Evolutionary conservation across 2,113 vertebrate genomes (phyloP).

Genomic region (Festucalex cinctus): DNA sequence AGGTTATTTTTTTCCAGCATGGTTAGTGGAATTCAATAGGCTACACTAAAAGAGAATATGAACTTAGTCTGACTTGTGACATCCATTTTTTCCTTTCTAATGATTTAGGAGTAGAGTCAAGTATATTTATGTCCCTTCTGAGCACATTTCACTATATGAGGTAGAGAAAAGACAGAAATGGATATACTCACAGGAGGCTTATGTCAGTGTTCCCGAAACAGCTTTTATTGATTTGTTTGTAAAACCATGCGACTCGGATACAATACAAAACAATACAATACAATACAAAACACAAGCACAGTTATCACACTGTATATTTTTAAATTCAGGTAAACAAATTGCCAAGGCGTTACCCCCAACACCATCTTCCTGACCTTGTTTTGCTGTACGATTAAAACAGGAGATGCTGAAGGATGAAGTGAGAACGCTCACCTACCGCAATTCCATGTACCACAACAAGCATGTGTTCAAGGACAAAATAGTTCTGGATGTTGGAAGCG

Average conservation of each 20-base stretch:
- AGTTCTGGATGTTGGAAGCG: conserved; percentile 96
- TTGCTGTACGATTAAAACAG: conserved; percentile 58
- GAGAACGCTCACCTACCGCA: conserved; percentile 93
- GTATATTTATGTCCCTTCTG: background rate
- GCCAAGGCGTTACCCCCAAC: background rate
- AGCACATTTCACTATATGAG: background rate
- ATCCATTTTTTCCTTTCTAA: background rate
- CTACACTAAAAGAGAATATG: background rate
- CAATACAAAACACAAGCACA: conserved; percentile 9
- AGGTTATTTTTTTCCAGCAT: background rate
- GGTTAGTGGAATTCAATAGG: background rate
- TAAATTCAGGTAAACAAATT: conserved; percentile 4
- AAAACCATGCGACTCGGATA: background rate
- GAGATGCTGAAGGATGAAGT: conserved; percentile 99
- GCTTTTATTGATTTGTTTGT: background rate
- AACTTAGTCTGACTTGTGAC: background rate
- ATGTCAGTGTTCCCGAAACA: too few species aligned
- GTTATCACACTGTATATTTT: background rate
- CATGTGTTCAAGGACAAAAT: conserved; percentile 97
- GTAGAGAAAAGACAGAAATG: background rate
- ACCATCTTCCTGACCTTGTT: conserved; percentile 8
- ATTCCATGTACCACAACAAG: conserved; percentile 98
- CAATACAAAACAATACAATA: too few species aligned
- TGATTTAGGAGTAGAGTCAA: background rate
- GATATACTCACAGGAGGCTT: background rate